A percentile compares a stretch with the other conserved stretches of the same genome.
These are phyloP conservation scores for Hydraecia micacea DNA, from an alignment of 2,888 invertebrate genomes.

Conservation along the genomic window DNA sequence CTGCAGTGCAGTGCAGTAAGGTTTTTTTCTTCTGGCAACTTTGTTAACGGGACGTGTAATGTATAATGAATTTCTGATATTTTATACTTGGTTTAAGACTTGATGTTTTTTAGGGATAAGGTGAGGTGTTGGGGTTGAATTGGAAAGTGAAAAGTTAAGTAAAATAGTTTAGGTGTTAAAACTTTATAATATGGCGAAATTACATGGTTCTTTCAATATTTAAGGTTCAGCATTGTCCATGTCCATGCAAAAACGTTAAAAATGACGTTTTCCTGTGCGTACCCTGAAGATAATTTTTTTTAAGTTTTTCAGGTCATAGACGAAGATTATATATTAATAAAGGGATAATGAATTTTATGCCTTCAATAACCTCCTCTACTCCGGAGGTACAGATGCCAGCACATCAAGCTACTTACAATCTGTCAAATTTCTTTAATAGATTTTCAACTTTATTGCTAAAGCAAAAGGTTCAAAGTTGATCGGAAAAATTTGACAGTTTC, in stretches of 20 bases:
- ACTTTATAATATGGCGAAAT: background rate
- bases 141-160: background rate
- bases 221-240: background rate
- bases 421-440: too few relatives aligned
- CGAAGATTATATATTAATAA: too few relatives aligned
- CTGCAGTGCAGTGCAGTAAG: constrained; percentile 70
- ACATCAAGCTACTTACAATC: too few relatives aligned
- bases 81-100: constrained; percentile 6
- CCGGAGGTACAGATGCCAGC: background rate
- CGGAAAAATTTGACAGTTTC: too few relatives aligned
- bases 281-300: background rate
- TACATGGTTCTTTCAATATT: background rate
- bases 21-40: constrained; percentile 41
- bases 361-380: too few relatives aligned
- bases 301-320: background rate
- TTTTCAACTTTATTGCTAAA: too few relatives aligned
- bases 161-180: background rate
- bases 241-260: too few relatives aligned
- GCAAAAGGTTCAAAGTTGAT: too few relatives aligned
- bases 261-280: background rate
- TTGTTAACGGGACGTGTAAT: constrained; percentile 35
- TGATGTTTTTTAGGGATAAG: background rate
- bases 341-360: too few relatives aligned
- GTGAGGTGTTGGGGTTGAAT: background rate
- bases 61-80: constrained; percentile 28